A percentile compares a stretch with the other conserved stretches of the same genome.
Evolutionary conservation across 2,113 vertebrate genomes (phyloP).

Genomic region (Sturnira hondurensis): DNA sequence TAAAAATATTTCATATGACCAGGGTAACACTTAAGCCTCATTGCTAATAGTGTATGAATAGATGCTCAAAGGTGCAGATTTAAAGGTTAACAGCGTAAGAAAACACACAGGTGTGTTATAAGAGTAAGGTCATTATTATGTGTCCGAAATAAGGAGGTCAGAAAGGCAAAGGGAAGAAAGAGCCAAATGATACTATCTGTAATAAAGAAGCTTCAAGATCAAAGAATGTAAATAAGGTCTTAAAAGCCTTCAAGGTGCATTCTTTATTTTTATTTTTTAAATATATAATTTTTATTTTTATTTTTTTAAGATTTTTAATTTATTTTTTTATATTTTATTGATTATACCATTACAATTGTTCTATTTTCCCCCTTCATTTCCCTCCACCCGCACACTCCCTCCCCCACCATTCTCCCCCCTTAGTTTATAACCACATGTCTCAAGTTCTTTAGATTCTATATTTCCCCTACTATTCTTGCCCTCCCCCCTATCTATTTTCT

Average conservation of each 20-base stretch:
- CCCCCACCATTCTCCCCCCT: too few species aligned
- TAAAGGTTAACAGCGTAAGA: neutral
- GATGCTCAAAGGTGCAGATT: neutral
- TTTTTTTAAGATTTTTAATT: too few species aligned
- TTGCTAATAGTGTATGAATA: neutral
- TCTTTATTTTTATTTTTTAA: too few species aligned
- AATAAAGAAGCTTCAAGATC: constrained; percentile 8
- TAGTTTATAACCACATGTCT: too few species aligned
- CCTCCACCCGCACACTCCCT: too few species aligned
- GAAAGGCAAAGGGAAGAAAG: constrained; percentile 3
- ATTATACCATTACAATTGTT: too few species aligned
- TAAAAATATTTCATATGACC: neutral
- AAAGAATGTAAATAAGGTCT: constrained; percentile 13
- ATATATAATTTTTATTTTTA: too few species aligned
- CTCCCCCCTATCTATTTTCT: too few species aligned
- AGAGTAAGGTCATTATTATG: neutral
- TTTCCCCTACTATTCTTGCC: too few species aligned
- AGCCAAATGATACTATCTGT: neutral
- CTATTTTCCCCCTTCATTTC: too few species aligned
- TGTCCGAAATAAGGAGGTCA: neutral
- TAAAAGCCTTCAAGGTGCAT: neutral
- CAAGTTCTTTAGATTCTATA: too few species aligned
- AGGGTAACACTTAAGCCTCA: neutral
- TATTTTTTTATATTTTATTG: too few species aligned
- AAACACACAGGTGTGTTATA: neutral